Conservation (phyloP, 1,140 invertebrate genomes). For the Drosophila cardini region DNA sequence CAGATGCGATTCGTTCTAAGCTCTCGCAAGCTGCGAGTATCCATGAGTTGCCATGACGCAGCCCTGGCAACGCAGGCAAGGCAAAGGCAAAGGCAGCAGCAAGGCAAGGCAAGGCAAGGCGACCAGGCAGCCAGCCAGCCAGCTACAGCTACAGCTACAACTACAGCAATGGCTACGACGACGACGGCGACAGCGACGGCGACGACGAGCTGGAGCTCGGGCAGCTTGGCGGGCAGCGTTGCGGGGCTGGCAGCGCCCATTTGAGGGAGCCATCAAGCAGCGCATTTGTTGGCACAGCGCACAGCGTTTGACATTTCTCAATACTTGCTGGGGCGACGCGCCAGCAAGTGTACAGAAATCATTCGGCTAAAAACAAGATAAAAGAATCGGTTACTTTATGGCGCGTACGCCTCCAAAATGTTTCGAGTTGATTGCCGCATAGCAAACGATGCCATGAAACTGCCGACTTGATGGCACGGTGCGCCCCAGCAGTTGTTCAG, state of each 20-base stretch:
- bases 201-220: conserved; percentile 47
- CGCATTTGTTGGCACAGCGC: conserved; percentile 60
- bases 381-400: conserved; percentile 77
- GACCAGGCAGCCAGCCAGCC: conserved; percentile 55
- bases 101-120: conserved; percentile 48
- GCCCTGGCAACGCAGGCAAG: conserved; percentile 49
- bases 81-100: conserved; percentile 46
- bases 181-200: conserved; percentile 44
- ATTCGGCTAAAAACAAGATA: conserved; percentile 42
- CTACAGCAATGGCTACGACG: conserved; percentile 40
- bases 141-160: conserved; percentile 56
- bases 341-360: conserved; percentile 69
- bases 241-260: conserved; percentile 75
- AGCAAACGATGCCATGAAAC: conserved; percentile 37
- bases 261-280: conserved; percentile 80
- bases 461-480: conserved; percentile 55
- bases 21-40: conserved; percentile 16
- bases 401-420: conserved; percentile 81
- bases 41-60: conserved; percentile 32
- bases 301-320: conserved; percentile 81
- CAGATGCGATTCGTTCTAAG: conserved; percentile 11
- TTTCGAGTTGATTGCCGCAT: conserved; percentile 44
- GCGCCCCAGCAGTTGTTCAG: conserved; percentile 64
- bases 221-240: conserved; percentile 56
- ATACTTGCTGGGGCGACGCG: conserved; percentile 80